Conservation (phyloP, 1,140 invertebrate species). For the Agrypnia vestita region DNA sequence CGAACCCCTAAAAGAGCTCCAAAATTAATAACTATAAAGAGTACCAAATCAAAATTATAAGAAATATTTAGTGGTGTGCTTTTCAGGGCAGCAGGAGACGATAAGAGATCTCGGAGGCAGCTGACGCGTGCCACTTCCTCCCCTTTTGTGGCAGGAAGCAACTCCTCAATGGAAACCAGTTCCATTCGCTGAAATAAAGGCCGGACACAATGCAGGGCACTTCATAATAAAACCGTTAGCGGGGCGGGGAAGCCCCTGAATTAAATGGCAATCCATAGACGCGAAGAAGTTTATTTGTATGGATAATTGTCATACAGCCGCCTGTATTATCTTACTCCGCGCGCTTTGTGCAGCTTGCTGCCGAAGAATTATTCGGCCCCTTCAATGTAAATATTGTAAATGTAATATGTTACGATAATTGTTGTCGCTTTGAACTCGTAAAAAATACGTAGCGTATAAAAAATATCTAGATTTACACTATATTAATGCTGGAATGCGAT, state of each 20-base stretch:
- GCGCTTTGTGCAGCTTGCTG: conserved; percentile 34
- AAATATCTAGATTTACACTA: too few species aligned
- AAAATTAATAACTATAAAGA: too few species aligned
- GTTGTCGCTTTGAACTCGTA: too few species aligned
- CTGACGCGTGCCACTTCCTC: conserved; percentile 60
- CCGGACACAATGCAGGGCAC: conserved; percentile 53
- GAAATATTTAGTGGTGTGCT: background rate
- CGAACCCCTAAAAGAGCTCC: too few species aligned
- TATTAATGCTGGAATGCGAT: too few species aligned
- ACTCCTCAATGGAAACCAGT: conserved; percentile 59
- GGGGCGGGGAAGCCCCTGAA: conserved; percentile 50
- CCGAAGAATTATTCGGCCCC: background rate
- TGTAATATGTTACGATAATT: too few species aligned
- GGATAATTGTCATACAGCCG: conserved; percentile 43
- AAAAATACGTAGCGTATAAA: too few species aligned
- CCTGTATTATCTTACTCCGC: conserved; percentile 28
- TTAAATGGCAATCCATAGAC: conserved; percentile 53
- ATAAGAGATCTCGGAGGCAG: conserved; percentile 54
- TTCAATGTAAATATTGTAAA: too few species aligned
- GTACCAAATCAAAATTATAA: background rate
- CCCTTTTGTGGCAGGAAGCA: conserved; percentile 55
- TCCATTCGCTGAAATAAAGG: conserved; percentile 58
- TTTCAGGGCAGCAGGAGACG: conserved; percentile 7
- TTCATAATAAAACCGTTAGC: conserved; percentile 61
- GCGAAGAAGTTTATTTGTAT: conserved; percentile 37